A percentile compares a stretch with the other conserved stretches of the same genome.
phyloP scores from a whole-genome alignment of 2,113 vertebrate genomes.

The Saimiri boliviensis region DNA sequence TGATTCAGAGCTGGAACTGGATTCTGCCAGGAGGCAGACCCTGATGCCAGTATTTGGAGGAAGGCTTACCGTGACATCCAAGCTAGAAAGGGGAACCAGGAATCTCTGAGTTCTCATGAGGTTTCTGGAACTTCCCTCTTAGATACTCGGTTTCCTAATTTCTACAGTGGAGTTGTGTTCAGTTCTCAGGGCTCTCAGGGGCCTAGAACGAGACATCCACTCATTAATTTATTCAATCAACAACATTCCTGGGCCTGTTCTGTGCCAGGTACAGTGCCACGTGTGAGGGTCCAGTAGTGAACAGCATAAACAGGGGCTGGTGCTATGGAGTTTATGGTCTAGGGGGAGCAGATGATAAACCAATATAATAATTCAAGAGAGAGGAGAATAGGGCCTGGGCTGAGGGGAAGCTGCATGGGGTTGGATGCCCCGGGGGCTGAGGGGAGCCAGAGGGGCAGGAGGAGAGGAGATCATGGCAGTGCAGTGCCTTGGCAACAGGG shows the following conservation, averaged over 20 bases:
- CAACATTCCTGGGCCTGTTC: neutral
- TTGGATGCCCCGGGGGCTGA: neutral
- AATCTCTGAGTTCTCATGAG: neutral
- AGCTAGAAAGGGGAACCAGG: neutral
- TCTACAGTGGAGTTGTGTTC: neutral
- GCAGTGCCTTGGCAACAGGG: neutral
- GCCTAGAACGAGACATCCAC: neutral
- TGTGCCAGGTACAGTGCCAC: neutral
- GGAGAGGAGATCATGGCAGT: neutral
- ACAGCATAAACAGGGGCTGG: rapidly evolving
- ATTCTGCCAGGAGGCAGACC: neutral
- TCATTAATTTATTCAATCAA: neutral
- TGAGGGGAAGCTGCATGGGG: neutral
- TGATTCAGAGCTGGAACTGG: neutral
- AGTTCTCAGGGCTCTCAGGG: neutral
- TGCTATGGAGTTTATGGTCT: neutral
- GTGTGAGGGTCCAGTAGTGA: neutral
- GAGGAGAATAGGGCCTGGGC: neutral
- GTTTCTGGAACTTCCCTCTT: neutral
- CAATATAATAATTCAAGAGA: too few relatives aligned
- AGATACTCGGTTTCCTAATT: neutral
- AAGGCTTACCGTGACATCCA: rapidly evolving
- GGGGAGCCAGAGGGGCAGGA: too few relatives aligned
- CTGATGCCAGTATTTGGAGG: neutral
- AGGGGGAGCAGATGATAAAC: neutral